phyloP scores from a whole-genome alignment of 2,888 invertebrate species.

The Eumerus sabulonum region DNA sequence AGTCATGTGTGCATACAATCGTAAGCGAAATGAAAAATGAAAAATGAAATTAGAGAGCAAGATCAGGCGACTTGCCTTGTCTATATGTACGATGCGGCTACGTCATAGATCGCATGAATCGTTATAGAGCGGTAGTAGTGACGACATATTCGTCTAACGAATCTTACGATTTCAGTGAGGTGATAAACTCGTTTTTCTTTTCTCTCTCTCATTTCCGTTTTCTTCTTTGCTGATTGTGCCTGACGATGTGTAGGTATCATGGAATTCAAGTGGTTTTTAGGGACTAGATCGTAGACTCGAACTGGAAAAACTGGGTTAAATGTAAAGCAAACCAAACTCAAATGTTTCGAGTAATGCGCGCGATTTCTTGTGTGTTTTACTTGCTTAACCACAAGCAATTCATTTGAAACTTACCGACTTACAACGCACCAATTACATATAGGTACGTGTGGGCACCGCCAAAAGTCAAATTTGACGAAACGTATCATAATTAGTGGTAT shows the following conservation, averaged over 20 bases:
- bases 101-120: conserved; percentile 62
- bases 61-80: too few relatives aligned
- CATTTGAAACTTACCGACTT: too few relatives aligned
- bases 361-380: too few relatives aligned
- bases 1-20: not conserved
- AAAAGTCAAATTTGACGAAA: too few relatives aligned
- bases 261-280: conserved; percentile 2
- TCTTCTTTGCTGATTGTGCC: conserved; percentile 32
- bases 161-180: conserved; percentile 60
- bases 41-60: too few relatives aligned
- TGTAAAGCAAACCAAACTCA: not conserved
- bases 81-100: conserved; percentile 4
- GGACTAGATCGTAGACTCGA: not conserved
- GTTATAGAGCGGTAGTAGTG: not conserved
- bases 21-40: too few relatives aligned
- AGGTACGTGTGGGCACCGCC: too few relatives aligned
- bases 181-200: conserved; percentile 44
- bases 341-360: too few relatives aligned
- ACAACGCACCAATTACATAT: too few relatives aligned
- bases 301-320: conserved; percentile 15
- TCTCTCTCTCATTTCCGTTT: conserved; percentile 22
- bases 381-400: too few relatives aligned
- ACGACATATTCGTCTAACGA: not conserved
- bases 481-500: too few relatives aligned
- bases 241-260: conserved; percentile 23